Conservation (phyloP, 2,888 invertebrate genomes). For the Mimachlamys varia region DNA sequence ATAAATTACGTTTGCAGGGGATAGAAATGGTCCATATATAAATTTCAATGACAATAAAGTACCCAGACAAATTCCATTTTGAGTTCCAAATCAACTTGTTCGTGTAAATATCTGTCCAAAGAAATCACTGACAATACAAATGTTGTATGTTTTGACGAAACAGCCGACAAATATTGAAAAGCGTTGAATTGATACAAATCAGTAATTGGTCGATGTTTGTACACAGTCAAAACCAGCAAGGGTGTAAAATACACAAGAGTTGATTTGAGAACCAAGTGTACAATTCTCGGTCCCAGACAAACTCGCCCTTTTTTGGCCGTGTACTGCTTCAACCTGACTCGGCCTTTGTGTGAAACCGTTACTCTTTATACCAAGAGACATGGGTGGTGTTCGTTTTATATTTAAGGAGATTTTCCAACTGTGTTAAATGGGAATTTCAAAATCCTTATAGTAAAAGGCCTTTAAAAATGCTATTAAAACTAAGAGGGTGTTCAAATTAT, state of each 20-base stretch:
- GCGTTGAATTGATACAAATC: not conserved
- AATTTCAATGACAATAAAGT: not conserved
- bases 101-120: not conserved
- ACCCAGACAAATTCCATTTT: not conserved
- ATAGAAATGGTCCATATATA: not conserved
- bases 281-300: not conserved
- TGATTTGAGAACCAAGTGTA: not conserved
- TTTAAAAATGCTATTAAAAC: conserved; percentile 34
- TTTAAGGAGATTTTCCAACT: not conserved
- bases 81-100: conserved; percentile 30
- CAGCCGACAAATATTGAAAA: not conserved
- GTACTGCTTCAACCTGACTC: conserved; percentile 19
- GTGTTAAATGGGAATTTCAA: conserved; percentile 24
- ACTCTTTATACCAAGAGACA: not conserved
- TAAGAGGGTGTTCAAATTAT: conserved; percentile 34
- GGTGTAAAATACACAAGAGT: not conserved
- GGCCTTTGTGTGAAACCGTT: conserved; percentile 22
- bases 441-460: conserved; percentile 31
- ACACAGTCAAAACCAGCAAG: not conserved
- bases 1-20: not conserved
- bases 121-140: not conserved
- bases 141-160: conserved; percentile 10
- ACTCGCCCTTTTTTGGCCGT: not conserved
- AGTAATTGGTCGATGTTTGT: not conserved
- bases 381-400: conserved; percentile 17